Percentiles rank a stretch among this genome's conserved stretches.
phyloP scores from a whole-genome alignment of 2,888 invertebrate species.

The Aleiodes leptofemur region DNA sequence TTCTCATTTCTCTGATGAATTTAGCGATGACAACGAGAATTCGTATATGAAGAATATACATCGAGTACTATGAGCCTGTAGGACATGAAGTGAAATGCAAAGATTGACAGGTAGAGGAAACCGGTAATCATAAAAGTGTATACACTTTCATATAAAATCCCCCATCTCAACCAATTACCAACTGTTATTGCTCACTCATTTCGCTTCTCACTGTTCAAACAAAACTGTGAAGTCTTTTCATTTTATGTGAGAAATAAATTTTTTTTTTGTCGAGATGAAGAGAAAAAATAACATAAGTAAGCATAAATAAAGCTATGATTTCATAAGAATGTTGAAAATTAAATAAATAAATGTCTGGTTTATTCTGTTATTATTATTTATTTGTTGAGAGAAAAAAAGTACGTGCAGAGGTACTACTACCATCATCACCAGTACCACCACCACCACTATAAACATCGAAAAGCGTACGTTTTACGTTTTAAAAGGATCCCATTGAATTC shows the following conservation, averaged over 20 bases:
- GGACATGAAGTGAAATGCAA: constrained; percentile 29
- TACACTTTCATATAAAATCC: constrained; percentile 24
- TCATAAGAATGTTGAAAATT: constrained; percentile 61
- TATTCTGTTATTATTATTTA: no score
- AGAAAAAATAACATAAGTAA: not conserved
- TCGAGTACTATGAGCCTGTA: not conserved
- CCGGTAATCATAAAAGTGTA: constrained; percentile 61
- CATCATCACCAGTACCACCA: constrained; percentile 29
- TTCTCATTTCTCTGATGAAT: constrained; percentile 7
- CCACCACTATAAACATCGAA: constrained; percentile 34
- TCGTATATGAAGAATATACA: constrained; percentile 18
- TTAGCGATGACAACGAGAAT: constrained; percentile 37
- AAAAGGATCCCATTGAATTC: constrained; percentile 76
- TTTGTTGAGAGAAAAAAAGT: constrained; percentile 65
- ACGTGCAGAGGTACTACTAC: constrained; percentile 61
- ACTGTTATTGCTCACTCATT: constrained; percentile 26
- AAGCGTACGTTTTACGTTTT: constrained; percentile 60
- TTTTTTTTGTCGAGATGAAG: not conserved
- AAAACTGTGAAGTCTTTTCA: not conserved
- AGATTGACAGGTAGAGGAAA: constrained; percentile 50
- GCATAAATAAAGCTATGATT: not conserved
- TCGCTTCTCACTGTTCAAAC: constrained; percentile 32
- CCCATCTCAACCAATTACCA: constrained; percentile 36
- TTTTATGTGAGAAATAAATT: not conserved
- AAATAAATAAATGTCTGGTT: constrained; percentile 68